Evolutionary conservation across 2,797 vertebrate genomes (phyloP).

Genomic region (Enteromius viviparus): DNA sequence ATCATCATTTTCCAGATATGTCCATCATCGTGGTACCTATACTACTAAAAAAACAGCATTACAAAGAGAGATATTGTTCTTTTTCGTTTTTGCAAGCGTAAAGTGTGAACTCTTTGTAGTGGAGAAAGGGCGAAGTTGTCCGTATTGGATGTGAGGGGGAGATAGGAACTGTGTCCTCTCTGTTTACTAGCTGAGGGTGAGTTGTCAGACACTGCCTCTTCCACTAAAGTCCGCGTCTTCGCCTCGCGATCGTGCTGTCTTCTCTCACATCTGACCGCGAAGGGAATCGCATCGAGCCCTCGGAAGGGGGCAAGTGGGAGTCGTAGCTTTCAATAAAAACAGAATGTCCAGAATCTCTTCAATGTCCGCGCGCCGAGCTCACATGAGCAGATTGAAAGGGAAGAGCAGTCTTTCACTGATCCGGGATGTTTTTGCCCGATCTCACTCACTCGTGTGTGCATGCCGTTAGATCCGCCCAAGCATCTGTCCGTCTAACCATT

Average conservation of each 20-base stretch:
- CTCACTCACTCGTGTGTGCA: constrained; percentile 73
- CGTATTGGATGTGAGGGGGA: constrained; percentile 68
- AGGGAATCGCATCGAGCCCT: constrained; percentile 66
- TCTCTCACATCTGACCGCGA: constrained; percentile 68
- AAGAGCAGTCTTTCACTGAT: constrained; percentile 66
- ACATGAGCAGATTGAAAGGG: constrained; percentile 55
- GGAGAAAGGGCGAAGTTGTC: constrained; percentile 69
- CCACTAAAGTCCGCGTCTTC: constrained; percentile 74
- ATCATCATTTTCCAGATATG: constrained; percentile 70
- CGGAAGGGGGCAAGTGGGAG: constrained; percentile 51
- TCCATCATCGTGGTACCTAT: constrained; percentile 69
- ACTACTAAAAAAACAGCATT: constrained; percentile 67
- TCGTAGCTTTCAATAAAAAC: constrained; percentile 55
- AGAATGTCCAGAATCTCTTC: constrained; percentile 50
- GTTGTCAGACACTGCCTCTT: constrained; percentile 75
- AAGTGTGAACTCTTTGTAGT: constrained; percentile 14
- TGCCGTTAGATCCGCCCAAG: constrained; percentile 93
- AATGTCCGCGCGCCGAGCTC: constrained; percentile 56
- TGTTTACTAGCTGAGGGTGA: constrained; percentile 80
- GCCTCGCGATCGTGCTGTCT: constrained; percentile 65
- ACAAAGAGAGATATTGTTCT: constrained; percentile 21
- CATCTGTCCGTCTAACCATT: constrained; percentile 97
- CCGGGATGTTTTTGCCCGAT: constrained; percentile 75
- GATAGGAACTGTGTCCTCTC: constrained; percentile 69
- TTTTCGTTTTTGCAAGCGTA: constrained; percentile 34